Evolutionary conservation across 2,888 invertebrate genomes (phyloP).

Genomic region (Pachycephus smyrnensis): DNA sequence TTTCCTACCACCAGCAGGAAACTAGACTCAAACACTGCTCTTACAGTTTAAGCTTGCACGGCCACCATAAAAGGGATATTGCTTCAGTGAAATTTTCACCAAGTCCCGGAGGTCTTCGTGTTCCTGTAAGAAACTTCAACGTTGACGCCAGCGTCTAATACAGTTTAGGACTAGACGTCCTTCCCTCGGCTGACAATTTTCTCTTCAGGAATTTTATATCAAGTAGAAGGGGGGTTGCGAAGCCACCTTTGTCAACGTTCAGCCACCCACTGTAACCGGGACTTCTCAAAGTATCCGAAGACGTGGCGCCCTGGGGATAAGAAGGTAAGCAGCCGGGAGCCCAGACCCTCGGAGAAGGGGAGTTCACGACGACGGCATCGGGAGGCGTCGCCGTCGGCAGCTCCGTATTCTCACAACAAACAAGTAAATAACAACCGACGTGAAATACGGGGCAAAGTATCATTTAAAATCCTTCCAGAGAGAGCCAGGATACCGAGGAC

Average conservation of each 20-base stretch:
- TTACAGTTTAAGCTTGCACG: conserved; percentile 53
- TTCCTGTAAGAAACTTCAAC: neutral
- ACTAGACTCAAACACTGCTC: conserved; percentile 22
- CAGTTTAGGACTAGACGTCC: neutral
- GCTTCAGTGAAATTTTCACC: conserved; percentile 50
- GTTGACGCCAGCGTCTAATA: neutral
- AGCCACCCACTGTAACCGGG: neutral
- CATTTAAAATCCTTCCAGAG: conserved; percentile 43
- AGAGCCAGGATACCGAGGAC: neutral
- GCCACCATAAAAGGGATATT: conserved; percentile 57
- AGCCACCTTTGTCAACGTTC: neutral
- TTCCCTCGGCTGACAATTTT: neutral
- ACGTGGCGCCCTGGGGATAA: neutral
- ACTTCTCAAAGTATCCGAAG: neutral
- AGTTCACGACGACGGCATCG: neutral
- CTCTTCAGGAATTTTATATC: neutral
- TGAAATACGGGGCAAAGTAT: conserved; percentile 48
- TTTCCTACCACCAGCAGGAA: neutral
- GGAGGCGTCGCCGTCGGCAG: neutral
- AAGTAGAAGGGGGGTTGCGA: neutral
- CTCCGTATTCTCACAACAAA: neutral
- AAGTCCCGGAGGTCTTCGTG: neutral
- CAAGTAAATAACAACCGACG: conserved; percentile 47
- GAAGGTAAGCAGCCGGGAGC: neutral
- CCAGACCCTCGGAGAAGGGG: neutral